These are phyloP conservation scores for Prorops nasuta DNA, from an alignment of 1,140 invertebrate genomes.

Conservation along the genomic window DNA sequence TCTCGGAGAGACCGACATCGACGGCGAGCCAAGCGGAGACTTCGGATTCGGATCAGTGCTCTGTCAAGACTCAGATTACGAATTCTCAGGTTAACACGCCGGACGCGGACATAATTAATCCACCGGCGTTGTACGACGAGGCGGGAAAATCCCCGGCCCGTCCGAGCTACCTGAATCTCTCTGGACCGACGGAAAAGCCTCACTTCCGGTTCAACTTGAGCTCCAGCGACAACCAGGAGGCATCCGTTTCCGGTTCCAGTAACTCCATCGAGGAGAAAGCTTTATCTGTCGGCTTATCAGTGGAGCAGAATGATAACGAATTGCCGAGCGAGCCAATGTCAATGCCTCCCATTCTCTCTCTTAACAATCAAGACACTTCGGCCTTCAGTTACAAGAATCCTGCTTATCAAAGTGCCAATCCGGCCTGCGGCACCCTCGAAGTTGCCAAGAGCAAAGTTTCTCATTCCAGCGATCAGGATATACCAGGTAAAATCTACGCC, in stretches of 20 bases:
- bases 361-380: conserved; percentile 44
- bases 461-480: conserved; percentile 53
- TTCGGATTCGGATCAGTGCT: conserved; percentile 49
- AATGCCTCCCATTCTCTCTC: conserved; percentile 58
- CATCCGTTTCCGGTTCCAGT: conserved; percentile 21
- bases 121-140: conserved; percentile 40
- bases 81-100: conserved; percentile 40
- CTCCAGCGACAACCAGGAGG: conserved; percentile 35
- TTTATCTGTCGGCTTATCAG: conserved; percentile 18
- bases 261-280: not conserved
- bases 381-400: conserved; percentile 71
- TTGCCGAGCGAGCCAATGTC: conserved; percentile 56
- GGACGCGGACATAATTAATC: conserved; percentile 45
- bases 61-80: conserved; percentile 47
- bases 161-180: conserved; percentile 57
- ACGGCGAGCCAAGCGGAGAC: conserved; percentile 36
- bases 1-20: too few relatives aligned
- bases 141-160: conserved; percentile 32
- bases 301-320: conserved; percentile 45
- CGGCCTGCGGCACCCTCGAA: conserved; percentile 45
- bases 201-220: conserved; percentile 56
- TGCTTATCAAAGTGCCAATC: conserved; percentile 72
- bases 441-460: conserved; percentile 37
- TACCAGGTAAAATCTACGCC: conserved; percentile 40
- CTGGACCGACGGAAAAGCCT: conserved; percentile 53